Evolutionary conservation across 2,888 invertebrate genomes (phyloP), one percentile per base, ranked within the genome.

Genomic region (Agrilus cyanescens): DNA sequence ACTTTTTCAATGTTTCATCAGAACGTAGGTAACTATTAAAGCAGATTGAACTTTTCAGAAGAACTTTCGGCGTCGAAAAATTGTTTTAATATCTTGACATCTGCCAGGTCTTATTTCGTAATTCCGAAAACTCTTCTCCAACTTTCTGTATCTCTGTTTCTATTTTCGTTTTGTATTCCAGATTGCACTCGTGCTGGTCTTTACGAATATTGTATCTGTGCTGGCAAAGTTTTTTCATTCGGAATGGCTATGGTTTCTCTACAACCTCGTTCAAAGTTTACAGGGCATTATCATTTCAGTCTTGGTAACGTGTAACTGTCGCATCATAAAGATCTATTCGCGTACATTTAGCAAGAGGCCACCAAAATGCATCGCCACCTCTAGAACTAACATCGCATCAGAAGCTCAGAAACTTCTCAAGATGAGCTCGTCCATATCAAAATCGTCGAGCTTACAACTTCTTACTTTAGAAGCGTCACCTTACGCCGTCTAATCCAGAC

Each of bases 241-340:
- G 16, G 62, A 66, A 29, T 54, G 65, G 33, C 54, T 68, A 25
- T 68, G 70, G 69, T 63, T 68, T 37, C 58, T 63, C 14, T 71
- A 67, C 53, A 69, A 70, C 53, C 62, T 68, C 25, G 63, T 62
- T 1, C 69, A 71, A 56, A 69, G 70, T 12, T 57, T 69, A 31
- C 69, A 80, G 67, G 81, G 80, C 32, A 70, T 79, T 46, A 68
- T 76, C 49, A 72, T 80, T 42, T 74, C 78, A 12, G 65, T 77
- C 56, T 67, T 76, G 46, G 76, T 78, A 40, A 76, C 78, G 16
- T 78, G 78, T 60, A 77, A 78, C 61, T 77, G 77, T 56, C 68
- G 70, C 50, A 63, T 68, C 37, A 52, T 69, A 43, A 67, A 67
- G 53, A 53, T 69, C 36, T 69, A 69, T 55, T 58, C 61, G 33